These are phyloP conservation scores for Acanthornis magna DNA, from an alignment of 2,797 vertebrate species.

Conservation along the genomic window DNA sequence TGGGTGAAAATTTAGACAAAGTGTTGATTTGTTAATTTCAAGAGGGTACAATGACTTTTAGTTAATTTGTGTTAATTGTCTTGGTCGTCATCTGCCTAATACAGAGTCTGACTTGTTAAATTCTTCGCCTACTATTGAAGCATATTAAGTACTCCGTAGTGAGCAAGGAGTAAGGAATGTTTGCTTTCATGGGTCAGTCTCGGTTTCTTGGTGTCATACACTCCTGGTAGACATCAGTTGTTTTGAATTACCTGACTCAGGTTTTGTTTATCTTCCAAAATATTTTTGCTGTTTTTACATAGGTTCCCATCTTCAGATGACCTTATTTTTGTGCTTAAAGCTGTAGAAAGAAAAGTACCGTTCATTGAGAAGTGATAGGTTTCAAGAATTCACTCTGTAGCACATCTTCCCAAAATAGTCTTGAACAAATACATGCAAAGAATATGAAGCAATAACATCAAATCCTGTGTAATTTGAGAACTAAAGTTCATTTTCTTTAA, in stretches of 20 bases:
- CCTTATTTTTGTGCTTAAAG: background rate
- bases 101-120: background rate
- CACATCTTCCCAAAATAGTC: background rate
- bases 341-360: background rate
- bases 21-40: background rate
- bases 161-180: slow-evolving; percentile 45
- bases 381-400: background rate
- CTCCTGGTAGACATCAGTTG: background rate
- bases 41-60: background rate
- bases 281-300: background rate
- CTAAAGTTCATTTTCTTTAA: background rate
- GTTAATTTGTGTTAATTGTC: background rate
- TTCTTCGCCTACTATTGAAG: background rate
- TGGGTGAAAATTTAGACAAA: background rate
- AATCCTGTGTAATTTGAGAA: background rate
- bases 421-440: background rate
- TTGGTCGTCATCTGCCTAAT: background rate
- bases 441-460: background rate
- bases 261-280: background rate
- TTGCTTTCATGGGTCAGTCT: background rate
- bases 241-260: background rate
- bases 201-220: background rate
- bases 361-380: background rate
- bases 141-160: background rate
- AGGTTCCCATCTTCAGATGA: background rate